Evolutionary conservation across 2,113 vertebrate species (phyloP), one percentile per base, ranked within the genome.

Genomic region (Oryzias melastigma): DNA sequence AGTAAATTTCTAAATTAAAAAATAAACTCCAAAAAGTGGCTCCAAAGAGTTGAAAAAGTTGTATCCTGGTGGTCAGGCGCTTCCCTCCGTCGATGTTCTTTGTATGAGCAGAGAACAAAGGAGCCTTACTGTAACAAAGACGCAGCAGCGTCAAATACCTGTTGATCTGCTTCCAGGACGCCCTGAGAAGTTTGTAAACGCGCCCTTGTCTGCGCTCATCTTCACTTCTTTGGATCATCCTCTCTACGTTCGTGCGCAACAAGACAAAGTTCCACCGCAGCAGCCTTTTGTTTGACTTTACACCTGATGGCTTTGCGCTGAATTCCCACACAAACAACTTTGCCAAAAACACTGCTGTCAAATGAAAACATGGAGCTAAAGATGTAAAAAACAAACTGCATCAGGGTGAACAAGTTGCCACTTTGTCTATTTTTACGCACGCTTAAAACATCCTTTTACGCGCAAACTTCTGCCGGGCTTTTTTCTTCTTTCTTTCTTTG

Each of bases 41-140:
- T 57, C 58, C 4, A 16, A 14, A 18, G 14, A 27, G 17, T 18
- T 22, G 18, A 27, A 63, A 61, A 76, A 73, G 52, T 67, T 54
- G 44, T 67, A 77, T 77, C 63, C 65, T 43, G 52, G 44, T 66
- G 73, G 59, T 76, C 78, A 71, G 64, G 62, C 51, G 71, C 61
- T 68, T 15, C 45, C 81, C 63, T 87, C 65, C 75, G 56, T 44
- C 56, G 73, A 12, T 75, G 73, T 82, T 85, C 78, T 85, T 83
- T 74, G 82, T 83, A 83, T 73, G 75, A 50, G 59, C 62, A 56
- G 86, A 90, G 89, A 91, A 92, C 90, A 92, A 93, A 92, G 90
- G 86, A 84, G 71, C 59, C 80, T 86, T 84, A 87, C 87, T 77
- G 84, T 83, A 92, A 93, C 91, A 92, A 93, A 92, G 90, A 90